Evolutionary conservation across 1,140 invertebrate genomes (phyloP).

Genomic region (Cherax destructor): DNA sequence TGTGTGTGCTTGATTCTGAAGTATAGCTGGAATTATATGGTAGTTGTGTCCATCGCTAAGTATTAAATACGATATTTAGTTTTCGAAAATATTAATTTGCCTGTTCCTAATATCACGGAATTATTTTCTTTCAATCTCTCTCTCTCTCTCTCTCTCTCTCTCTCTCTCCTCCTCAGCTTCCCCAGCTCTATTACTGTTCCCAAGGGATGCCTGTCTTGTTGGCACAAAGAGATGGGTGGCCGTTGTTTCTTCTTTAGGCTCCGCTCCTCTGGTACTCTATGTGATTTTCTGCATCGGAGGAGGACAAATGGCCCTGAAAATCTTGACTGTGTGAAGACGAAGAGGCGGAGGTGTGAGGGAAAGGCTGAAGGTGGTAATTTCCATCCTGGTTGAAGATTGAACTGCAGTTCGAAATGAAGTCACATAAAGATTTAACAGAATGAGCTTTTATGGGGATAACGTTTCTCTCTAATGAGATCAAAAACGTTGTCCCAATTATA

Average conservation of each 20-base stretch:
- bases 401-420: too few relatives aligned
- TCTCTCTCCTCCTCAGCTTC: not conserved
- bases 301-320: conserved; percentile 65
- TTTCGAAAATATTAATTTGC: too few relatives aligned
- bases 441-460: too few relatives aligned
- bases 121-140: not conserved
- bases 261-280: conserved; percentile 18
- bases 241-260: conserved; percentile 34
- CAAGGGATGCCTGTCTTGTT: not conserved
- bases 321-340: conserved; percentile 56
- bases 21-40: not conserved
- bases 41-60: too few relatives aligned
- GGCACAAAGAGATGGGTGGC: conserved; percentile 44
- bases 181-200: not conserved
- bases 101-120: too few relatives aligned
- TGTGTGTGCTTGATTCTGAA: too few relatives aligned
- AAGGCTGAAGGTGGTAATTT: not conserved
- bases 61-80: too few relatives aligned
- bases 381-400: not conserved
- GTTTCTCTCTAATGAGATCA: too few relatives aligned
- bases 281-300: conserved; percentile 62
- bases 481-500: too few relatives aligned
- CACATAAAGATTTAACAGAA: too few relatives aligned
- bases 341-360: not conserved
- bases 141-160: conserved; percentile 24